Conservation (phyloP, 1,140 invertebrate species). For the Apis laboriosa region DNA sequence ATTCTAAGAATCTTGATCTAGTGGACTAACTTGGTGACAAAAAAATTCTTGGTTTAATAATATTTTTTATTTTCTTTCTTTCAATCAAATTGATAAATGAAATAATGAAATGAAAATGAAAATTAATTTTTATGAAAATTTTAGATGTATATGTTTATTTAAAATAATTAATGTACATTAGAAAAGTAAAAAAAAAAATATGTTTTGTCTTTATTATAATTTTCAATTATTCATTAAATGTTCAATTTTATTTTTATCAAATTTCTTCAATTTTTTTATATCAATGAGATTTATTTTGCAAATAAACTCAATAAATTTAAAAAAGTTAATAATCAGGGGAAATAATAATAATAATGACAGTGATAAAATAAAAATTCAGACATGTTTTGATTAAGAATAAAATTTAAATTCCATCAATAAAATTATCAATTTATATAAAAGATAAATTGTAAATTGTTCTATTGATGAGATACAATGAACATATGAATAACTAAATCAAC, state of each 20-base stretch:
- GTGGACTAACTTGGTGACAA: constrained; percentile 40
- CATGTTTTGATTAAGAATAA: not conserved
- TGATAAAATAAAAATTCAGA: not conserved
- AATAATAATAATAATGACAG: constrained; percentile 17
- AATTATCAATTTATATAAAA: not conserved
- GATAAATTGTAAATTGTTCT: not conserved
- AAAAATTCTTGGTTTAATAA: not conserved
- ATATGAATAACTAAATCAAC: not conserved
- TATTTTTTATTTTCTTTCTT: not conserved
- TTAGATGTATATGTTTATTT: no score
- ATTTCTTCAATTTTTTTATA: not conserved
- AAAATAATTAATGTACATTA: no score
- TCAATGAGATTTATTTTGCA: not conserved
- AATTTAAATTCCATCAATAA: not conserved
- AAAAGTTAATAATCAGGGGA: not conserved
- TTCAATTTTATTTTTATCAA: not conserved
- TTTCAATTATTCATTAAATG: no score
- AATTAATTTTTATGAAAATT: no score
- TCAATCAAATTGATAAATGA: no score
- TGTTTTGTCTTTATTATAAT: no score
- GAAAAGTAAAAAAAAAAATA: no score
- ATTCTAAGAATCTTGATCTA: constrained; percentile 16
- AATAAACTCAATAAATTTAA: not conserved
- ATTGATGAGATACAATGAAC: not conserved
- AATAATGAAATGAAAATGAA: no score